A percentile compares a stretch with the other conserved stretches of the same genome.
Conservation (phyloP, 2,888 invertebrate genomes). For the Tinea trinotella region DNA sequence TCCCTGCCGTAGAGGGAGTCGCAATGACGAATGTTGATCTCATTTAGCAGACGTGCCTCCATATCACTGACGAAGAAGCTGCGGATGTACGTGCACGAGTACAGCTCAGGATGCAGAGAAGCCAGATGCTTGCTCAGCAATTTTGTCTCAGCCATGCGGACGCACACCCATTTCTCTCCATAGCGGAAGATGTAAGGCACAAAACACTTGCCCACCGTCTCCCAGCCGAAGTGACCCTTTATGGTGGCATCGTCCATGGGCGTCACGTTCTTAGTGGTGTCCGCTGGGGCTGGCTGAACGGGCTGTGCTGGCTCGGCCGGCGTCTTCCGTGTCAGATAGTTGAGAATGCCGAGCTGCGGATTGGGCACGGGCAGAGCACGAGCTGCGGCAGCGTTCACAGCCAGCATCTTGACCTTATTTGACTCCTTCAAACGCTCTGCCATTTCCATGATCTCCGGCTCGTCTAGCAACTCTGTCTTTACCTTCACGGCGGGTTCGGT, state of each 20-base stretch:
- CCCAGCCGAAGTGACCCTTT: slow-evolving; percentile 92
- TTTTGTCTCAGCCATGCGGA: slow-evolving; percentile 93
- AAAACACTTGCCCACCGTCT: slow-evolving; percentile 85
- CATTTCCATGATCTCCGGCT: slow-evolving; percentile 88
- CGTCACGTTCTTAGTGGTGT: slow-evolving; percentile 52
- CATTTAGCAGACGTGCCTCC: slow-evolving; percentile 91
- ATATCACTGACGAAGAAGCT: slow-evolving; percentile 94
- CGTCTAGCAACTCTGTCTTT: slow-evolving; percentile 85
- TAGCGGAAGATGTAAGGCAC: slow-evolving; percentile 92
- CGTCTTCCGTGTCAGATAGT: slow-evolving; percentile 71
- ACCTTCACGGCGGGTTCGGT: slow-evolving; percentile 64
- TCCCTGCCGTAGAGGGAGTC: slow-evolving; percentile 92
- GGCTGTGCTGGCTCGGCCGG: no score
- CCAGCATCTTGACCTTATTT: slow-evolving; percentile 76
- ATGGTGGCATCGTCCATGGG: slow-evolving; percentile 82
- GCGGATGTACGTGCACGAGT: slow-evolving; percentile 91
- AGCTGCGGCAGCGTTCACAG: slow-evolving; percentile 62
- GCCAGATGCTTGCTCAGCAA: slow-evolving; percentile 90
- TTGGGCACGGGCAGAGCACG: slow-evolving; percentile 61
- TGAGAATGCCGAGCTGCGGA: slow-evolving; percentile 72
- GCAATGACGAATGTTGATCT: slow-evolving; percentile 94
- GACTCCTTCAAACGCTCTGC: slow-evolving; percentile 91
- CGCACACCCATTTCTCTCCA: slow-evolving; percentile 91
- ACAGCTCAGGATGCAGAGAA: slow-evolving; percentile 90
- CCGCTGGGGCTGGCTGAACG: slow-evolving; percentile 34